A percentile compares a stretch with the other conserved stretches of the same genome.
Evolutionary conservation across 2,888 invertebrate species (phyloP).

Genomic region (Athripsodes cinereus): DNA sequence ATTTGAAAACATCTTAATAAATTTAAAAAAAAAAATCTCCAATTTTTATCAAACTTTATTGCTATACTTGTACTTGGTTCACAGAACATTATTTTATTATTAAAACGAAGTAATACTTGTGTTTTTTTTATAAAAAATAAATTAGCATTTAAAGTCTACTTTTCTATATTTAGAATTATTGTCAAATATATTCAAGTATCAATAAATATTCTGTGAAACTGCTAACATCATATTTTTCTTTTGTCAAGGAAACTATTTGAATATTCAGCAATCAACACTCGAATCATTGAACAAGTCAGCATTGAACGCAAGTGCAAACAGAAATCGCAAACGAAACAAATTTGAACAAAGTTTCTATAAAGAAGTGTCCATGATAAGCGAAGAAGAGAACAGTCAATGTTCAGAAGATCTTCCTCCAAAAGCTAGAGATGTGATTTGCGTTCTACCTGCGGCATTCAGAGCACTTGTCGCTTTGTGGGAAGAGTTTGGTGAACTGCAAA

Average conservation of each 20-base stretch:
- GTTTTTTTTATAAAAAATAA: no score
- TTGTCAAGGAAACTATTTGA: constrained; percentile 66
- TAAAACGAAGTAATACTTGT: no score
- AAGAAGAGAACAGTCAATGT: constrained; percentile 41
- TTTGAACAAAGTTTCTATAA: constrained; percentile 26
- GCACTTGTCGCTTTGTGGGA: constrained; percentile 90
- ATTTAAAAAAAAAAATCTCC: no score
- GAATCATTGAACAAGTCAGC: constrained; percentile 73
- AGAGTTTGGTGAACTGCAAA: constrained; percentile 50
- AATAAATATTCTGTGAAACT: no score
- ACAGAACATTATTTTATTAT: no score
- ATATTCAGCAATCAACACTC: constrained; percentile 71
- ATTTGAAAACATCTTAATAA: no score
- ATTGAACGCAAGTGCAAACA: constrained; percentile 70
- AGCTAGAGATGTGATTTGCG: constrained; percentile 47
- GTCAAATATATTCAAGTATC: no score
- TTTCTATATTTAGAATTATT: no score
- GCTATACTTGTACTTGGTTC: no score
- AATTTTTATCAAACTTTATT: no score
- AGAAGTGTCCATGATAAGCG: constrained; percentile 43
- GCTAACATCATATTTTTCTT: no score
- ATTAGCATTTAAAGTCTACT: no score
- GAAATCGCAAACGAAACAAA: constrained; percentile 42
- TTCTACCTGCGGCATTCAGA: constrained; percentile 80
- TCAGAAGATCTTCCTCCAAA: constrained; percentile 18